Evolutionary conservation across 2,888 invertebrate species (phyloP), one percentile per base, ranked within the genome.

Genomic region (Ephialtes manifestator): DNA sequence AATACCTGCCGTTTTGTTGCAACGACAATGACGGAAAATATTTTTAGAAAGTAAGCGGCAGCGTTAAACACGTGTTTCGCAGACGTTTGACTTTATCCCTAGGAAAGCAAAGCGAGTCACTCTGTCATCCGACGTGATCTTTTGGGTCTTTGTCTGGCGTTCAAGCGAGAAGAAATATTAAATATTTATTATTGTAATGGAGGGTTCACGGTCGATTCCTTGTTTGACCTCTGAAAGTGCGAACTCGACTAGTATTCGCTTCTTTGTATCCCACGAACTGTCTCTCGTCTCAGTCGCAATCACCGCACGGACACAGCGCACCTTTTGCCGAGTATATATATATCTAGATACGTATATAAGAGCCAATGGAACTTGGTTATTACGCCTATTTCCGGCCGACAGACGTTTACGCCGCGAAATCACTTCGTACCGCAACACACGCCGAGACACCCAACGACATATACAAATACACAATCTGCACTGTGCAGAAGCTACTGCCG

Each of bases 321-420:
- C 46, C 43, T 20, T 20, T 24, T 51, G 20, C 35, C 20, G 51
- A 20, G 11, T 35, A 51, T 31, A 35, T 31, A 46, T 46, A 10
- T 43, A 15, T 70, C 13, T 67, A 46, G 2, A 15, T 51, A 58
- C 72, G 39, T 46, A 63, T 63, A 20, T 20, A 87, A 10, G 58
- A 78, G 85, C 83, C 88, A 89, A 90, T 90, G 90, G 83, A 87
- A 88, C 89, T 90, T 89, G 88, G 87, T 91, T 90, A 91, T 92
- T 91, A 90, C 90, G 88, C 88, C 88, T 90, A 90, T 91, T 92
- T 92, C 92, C 92, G 92, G 88, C 88, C 88, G 87, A 28, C 71
- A 83, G 81, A 86, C 78, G 60, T 67, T 85, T 74, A 81, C 81
- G 72, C 75, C 78, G 71, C 60, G 84, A 83, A 87, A 82, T 85